Percentiles rank a stretch among this genome's conserved stretches.
Evolutionary conservation across 2,113 vertebrate species (phyloP).

Genomic region (Caranx ignobilis): DNA sequence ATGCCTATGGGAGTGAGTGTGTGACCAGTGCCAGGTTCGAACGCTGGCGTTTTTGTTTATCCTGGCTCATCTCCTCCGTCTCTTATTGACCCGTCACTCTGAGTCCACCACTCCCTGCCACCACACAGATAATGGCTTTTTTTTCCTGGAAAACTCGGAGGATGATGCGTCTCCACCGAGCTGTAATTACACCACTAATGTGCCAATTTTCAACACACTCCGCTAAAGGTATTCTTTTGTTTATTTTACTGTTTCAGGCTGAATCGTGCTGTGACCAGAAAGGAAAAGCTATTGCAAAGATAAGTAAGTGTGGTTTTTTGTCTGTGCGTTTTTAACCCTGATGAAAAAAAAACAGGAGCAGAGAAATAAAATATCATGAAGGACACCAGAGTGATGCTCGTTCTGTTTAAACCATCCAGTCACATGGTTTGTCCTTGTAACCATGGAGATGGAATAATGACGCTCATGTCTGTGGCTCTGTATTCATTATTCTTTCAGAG

Average conservation of each 20-base stretch:
- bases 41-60: constrained; percentile 58
- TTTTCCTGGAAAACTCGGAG: constrained; percentile 45
- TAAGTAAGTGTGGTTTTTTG: background rate
- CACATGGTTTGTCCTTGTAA: constrained; percentile 37
- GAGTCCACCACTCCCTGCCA: constrained; percentile 37
- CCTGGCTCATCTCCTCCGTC: constrained; percentile 39
- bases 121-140: constrained; percentile 64
- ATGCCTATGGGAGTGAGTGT: no score
- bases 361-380: constrained; percentile 31
- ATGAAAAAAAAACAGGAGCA: background rate
- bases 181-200: constrained; percentile 64
- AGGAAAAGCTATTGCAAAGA: constrained; percentile 24
- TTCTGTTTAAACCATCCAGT: constrained; percentile 29
- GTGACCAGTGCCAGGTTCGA: constrained; percentile 1
- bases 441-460: constrained; percentile 52
- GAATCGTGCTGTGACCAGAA: constrained; percentile 16
- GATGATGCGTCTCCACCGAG: constrained; percentile 49
- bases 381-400: constrained; percentile 18
- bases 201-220: constrained; percentile 46
- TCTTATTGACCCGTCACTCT: constrained; percentile 59
- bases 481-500: constrained; percentile 36
- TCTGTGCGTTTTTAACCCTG: constrained; percentile 22
- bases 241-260: constrained; percentile 27
- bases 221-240: constrained; percentile 35
- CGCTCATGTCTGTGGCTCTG: constrained; percentile 41